These are phyloP conservation scores for Drosophila hamatofila DNA, from an alignment of 2,888 invertebrate genomes.

Conservation along the genomic window DNA sequence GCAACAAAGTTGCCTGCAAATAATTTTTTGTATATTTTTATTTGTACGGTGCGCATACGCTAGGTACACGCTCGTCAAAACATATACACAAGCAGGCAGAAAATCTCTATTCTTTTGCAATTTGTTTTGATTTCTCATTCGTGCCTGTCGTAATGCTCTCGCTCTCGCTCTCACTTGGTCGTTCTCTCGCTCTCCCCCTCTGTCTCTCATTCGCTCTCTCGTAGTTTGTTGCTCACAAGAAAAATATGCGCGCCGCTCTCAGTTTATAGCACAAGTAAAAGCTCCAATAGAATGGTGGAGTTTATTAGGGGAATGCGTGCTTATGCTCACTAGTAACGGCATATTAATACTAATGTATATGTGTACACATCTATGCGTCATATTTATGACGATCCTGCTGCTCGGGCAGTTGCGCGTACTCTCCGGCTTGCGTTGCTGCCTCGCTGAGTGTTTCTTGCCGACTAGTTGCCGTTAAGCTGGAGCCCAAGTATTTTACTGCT, in stretches of 20 bases:
- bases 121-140: slow-evolving; percentile 77
- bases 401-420: slow-evolving; percentile 44
- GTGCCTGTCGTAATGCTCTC: slow-evolving; percentile 26
- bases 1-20: slow-evolving; percentile 63
- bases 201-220: slow-evolving; percentile 32
- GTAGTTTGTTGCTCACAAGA: slow-evolving; percentile 31
- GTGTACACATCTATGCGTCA: slow-evolving; percentile 31
- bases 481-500: slow-evolving; percentile 58
- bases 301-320: slow-evolving; percentile 17
- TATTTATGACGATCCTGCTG: slow-evolving; percentile 44
- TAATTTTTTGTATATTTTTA: slow-evolving; percentile 72
- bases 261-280: slow-evolving; percentile 23
- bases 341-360: slow-evolving; percentile 17
- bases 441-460: slow-evolving; percentile 75
- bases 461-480: slow-evolving; percentile 67
- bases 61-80: slow-evolving; percentile 84
- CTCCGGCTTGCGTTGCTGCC: slow-evolving; percentile 61
- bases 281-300: slow-evolving; percentile 25
- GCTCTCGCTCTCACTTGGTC: slow-evolving; percentile 41
- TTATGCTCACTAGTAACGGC: slow-evolving; percentile 28
- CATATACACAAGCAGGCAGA: slow-evolving; percentile 74
- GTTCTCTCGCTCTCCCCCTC: slow-evolving; percentile 21
- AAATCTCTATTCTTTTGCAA: slow-evolving; percentile 79
- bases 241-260: slow-evolving; percentile 54
- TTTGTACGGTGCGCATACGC: slow-evolving; percentile 75